Evolutionary conservation across 2,113 vertebrate genomes (phyloP).

Genomic region (Gallinago jamesoni): DNA sequence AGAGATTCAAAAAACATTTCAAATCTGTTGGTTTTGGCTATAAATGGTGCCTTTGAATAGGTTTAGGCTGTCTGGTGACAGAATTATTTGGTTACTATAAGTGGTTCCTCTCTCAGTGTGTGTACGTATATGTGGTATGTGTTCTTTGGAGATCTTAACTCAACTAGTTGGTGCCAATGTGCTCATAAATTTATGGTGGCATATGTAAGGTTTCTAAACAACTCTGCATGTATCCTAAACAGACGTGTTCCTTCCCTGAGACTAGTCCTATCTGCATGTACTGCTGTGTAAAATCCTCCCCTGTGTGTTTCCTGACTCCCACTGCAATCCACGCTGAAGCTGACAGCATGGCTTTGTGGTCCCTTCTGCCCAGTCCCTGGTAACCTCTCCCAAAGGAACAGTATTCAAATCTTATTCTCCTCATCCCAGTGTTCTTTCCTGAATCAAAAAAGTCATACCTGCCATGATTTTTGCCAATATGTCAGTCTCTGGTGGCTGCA

Average conservation of each 20-base stretch:
- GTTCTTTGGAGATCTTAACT: background rate
- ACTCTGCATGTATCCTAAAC: background rate
- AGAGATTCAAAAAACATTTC: constrained; percentile 8
- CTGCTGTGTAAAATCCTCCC: background rate
- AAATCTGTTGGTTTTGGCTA: constrained; percentile 58
- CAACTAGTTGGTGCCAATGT: background rate
- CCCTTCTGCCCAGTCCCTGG: background rate
- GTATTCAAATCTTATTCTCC: background rate
- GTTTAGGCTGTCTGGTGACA: constrained; percentile 57
- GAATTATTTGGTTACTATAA: constrained; percentile 56
- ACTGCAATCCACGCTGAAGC: background rate
- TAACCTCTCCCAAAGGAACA: background rate
- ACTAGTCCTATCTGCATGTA: background rate
- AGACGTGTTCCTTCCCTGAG: background rate
- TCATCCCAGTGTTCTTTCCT: background rate
- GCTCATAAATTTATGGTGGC: background rate
- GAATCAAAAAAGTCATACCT: background rate
- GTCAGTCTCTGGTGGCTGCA: background rate
- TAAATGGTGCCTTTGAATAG: constrained; percentile 36
- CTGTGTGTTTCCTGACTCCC: background rate
- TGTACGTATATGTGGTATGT: background rate
- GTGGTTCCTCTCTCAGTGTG: background rate
- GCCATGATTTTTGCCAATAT: background rate
- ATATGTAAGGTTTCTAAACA: constrained; percentile 1
- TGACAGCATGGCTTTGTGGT: background rate